Evolutionary conservation across 2,888 invertebrate genomes (phyloP).

Genomic region (Rhorus exstirpatorius): DNA sequence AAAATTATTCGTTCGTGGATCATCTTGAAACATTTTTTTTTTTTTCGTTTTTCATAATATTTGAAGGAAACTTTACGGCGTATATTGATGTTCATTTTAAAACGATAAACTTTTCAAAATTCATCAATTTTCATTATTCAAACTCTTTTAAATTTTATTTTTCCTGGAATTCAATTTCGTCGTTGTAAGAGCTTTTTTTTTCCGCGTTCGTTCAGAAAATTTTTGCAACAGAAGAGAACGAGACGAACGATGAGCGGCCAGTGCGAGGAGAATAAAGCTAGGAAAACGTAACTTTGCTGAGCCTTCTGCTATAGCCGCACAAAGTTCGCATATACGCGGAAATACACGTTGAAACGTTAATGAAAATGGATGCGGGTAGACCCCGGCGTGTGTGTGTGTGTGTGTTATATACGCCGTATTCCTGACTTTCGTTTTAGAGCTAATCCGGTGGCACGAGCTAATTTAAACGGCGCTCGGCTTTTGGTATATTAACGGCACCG

Average conservation of each 20-base stretch:
- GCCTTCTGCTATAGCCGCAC: neutral
- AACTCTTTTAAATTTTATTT: too few species aligned
- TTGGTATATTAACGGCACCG: constrained; percentile 59
- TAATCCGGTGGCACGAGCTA: constrained; percentile 65
- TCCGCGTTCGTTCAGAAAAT: neutral
- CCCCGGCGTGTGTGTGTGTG: constrained; percentile 4
- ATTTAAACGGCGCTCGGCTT: constrained; percentile 64
- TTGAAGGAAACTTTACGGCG: too few species aligned
- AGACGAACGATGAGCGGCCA: neutral
- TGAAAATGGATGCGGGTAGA: constrained; percentile 67
- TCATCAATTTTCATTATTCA: too few species aligned
- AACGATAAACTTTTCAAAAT: too few species aligned
- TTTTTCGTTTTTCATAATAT: too few species aligned
- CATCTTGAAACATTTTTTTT: neutral
- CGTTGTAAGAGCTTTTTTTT: neutral
- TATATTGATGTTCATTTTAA: too few species aligned
- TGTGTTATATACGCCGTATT: constrained; percentile 31
- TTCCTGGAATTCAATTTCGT: neutral
- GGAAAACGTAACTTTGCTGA: constrained; percentile 21
- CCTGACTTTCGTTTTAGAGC: constrained; percentile 61
- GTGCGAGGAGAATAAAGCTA: neutral
- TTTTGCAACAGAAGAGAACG: neutral
- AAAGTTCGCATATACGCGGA: neutral
- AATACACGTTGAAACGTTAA: constrained; percentile 59
- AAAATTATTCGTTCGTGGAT: neutral